A percentile compares a stretch with the other conserved stretches of the same genome.
These are phyloP conservation scores for Neoaliturus tenellus DNA, from an alignment of 2,888 invertebrate genomes.

Conservation along the genomic window DNA sequence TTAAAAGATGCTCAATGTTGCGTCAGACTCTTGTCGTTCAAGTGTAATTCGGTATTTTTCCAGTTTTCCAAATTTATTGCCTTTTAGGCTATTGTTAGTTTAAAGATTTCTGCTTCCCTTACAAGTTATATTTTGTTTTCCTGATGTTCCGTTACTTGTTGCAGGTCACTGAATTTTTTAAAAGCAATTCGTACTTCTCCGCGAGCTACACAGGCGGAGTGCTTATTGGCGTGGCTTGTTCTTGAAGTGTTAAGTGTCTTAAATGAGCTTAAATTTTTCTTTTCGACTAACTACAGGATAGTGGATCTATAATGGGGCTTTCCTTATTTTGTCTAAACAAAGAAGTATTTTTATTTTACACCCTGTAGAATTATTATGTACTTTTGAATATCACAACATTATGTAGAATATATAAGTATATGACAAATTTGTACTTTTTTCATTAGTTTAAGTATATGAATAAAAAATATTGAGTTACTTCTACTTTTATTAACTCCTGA, in stretches of 20 bases:
- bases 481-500: too few relatives aligned
- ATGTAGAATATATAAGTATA: too few relatives aligned
- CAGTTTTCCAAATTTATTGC: too few relatives aligned
- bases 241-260: slow-evolving; percentile 67
- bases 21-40: too few relatives aligned
- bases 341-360: slow-evolving; percentile 61
- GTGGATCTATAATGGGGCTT: slow-evolving; percentile 50
- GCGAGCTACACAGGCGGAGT: slow-evolving; percentile 93
- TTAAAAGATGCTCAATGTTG: too few relatives aligned
- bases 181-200: slow-evolving; percentile 85
- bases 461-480: too few relatives aligned
- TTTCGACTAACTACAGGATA: neutral
- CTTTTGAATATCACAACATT: too few relatives aligned
- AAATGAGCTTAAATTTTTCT: too few relatives aligned
- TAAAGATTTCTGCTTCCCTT: neutral
- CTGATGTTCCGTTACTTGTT: slow-evolving; percentile 68
- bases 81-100: neutral
- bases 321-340: slow-evolving; percentile 61
- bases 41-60: too few relatives aligned
- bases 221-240: slow-evolving; percentile 89
- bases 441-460: too few relatives aligned
- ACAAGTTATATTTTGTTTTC: neutral
- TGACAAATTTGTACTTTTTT: too few relatives aligned
- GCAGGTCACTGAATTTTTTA: slow-evolving; percentile 84
- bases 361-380: slow-evolving; percentile 51